Evolutionary conservation across 2,797 vertebrate genomes (phyloP), one percentile per base, ranked within the genome.

Genomic region (Pipistrellus kuhlii): DNA sequence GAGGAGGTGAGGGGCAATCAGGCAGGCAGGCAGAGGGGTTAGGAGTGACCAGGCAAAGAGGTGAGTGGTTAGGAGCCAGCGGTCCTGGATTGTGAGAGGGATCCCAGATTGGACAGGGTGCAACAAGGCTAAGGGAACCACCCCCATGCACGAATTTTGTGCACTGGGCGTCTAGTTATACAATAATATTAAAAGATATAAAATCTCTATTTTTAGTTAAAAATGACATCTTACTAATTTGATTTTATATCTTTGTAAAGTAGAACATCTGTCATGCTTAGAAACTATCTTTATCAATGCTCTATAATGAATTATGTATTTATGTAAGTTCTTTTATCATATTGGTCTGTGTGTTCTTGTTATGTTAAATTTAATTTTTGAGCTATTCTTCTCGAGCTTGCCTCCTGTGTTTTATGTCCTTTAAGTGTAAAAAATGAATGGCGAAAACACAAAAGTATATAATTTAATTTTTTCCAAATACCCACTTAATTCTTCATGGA

Each of bases 391-490:
- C 68, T 9, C 44, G 68, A 85, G 51, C 25, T 75, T 78, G 46
- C 83, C 27, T 85, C 32, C 35, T 90, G 59, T 85, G 85, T 64
- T 55, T 66, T 66, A 14, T 76, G 85, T 71, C 20, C 90, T 86
- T 93, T 53, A 72, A 53, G 73, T 55, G 44, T 71, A 75, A 75
- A 72, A 72, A 95, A 8, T 27, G 85, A 51, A 82, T 55, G 21
- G 51, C 0, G 38, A 2, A 89, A 3, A 76, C 51, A 76, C 53
- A 86, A 91, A 85, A 85, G 77, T 21, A 69, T 21, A 38, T 30
- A 88, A 80, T n/a, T 89, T 46, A 53, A 73, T 78, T 90, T 27
- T 92, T 93, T 88, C 73, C 51, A 90, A 83, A 81, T 69, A 44
- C 66, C 12, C 53, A 89, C 85, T 27, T n/a, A 59, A 85, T 17